Evolutionary conservation across 2,113 vertebrate genomes (phyloP).

Genomic region (Siniperca chuatsi): DNA sequence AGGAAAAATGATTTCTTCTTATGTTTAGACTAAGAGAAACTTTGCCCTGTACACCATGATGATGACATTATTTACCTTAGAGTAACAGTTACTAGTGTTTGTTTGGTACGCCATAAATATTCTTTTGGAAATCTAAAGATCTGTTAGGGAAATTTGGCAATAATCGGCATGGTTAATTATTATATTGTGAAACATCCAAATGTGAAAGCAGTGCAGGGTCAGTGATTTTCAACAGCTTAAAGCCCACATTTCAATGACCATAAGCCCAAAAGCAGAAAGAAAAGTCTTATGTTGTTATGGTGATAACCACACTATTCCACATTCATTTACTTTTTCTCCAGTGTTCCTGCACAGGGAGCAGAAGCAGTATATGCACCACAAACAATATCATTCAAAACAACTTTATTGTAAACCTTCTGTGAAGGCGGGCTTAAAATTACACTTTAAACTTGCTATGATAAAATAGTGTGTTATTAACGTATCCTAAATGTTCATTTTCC

Average conservation of each 20-base stretch:
- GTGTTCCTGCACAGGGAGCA: conserved; percentile 13
- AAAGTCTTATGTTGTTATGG: not conserved
- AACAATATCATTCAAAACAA: conserved; percentile 22
- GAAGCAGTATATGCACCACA: not conserved
- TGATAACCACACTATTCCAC: not conserved
- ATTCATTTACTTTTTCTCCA: not conserved
- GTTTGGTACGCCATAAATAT: not conserved
- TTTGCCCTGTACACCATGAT: no score
- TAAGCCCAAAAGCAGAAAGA: not conserved
- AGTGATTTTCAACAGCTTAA: not conserved
- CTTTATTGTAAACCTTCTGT: not conserved
- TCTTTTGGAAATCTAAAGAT: not conserved
- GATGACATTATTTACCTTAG: not conserved
- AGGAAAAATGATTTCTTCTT: not conserved
- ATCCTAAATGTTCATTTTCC: conserved; percentile 19
- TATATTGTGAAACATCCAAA: not conserved
- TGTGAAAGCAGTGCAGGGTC: not conserved
- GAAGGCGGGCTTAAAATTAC: not conserved
- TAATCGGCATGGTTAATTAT: not conserved
- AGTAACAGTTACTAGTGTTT: not conserved
- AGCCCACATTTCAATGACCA: not conserved
- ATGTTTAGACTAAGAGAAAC: not conserved
- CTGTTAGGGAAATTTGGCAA: not conserved
- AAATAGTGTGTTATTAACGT: conserved; percentile 7
- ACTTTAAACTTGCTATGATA: not conserved